These are phyloP conservation scores for Heliopora coerulea DNA, from an alignment of 92 coral and sea anemone species.

Conservation along the genomic window DNA sequence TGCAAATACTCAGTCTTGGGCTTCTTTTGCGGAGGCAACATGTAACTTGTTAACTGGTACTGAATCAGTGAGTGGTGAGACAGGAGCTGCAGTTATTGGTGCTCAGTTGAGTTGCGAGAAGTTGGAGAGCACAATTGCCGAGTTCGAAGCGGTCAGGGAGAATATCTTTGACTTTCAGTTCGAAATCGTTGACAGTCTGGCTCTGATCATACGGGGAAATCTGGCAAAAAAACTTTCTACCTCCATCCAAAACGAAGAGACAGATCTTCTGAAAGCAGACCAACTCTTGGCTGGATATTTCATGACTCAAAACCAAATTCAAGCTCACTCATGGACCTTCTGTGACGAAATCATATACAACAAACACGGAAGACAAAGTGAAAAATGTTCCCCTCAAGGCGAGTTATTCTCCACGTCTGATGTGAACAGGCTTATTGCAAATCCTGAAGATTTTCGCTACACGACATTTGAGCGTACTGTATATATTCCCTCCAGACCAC, in stretches of 20 bases:
- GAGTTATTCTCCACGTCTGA: constrained; percentile 34
- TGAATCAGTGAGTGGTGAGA: constrained; percentile 26
- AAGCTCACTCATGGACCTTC: constrained; percentile 49
- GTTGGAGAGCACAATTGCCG: constrained; percentile 67
- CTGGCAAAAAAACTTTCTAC: constrained; percentile 44
- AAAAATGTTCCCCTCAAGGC: constrained; percentile 28
- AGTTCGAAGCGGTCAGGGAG: constrained; percentile 55
- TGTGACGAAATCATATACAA: constrained; percentile 53
- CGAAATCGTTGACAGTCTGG: constrained; percentile 60
- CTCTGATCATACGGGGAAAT: constrained; percentile 57
- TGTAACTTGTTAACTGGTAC: constrained; percentile 53
- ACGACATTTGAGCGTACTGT: constrained; percentile 55
- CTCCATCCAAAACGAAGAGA: constrained; percentile 26
- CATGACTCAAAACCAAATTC: constrained; percentile 57
- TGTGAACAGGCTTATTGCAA: constrained; percentile 35
- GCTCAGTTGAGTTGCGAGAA: constrained; percentile 60
- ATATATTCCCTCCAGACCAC: constrained; percentile 60
- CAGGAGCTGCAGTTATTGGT: constrained; percentile 37
- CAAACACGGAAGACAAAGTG: constrained; percentile 45
- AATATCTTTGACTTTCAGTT: constrained; percentile 68
- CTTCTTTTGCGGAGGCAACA: constrained; percentile 52
- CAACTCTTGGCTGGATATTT: constrained; percentile 59
- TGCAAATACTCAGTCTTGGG: constrained; percentile 51
- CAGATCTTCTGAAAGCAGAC: constrained; percentile 48
- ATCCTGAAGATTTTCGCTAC: constrained; percentile 5